Evolutionary conservation across 2,113 vertebrate species (phyloP), one percentile per base, ranked within the genome.

Genomic region (Arothron firmamentum): DNA sequence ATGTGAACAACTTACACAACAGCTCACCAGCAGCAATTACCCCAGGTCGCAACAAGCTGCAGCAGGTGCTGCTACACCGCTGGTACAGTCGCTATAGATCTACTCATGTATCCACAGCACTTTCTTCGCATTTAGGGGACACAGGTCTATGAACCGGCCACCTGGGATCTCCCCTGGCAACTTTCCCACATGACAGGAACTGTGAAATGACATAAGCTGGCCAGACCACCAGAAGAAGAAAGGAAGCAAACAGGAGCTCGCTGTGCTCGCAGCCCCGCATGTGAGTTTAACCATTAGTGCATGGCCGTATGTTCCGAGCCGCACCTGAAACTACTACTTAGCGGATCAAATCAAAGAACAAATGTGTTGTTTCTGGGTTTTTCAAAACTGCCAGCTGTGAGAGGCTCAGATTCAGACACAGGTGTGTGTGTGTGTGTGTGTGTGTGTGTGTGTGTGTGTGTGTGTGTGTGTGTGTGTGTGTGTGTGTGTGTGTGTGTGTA

Each of bases 341-440:
- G 50, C 58, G 50, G 72, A 74, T 83, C 60, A 73, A 74, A 78
- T 64, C 55, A 53, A 56, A 68, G 66, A 68, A 58, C 68, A 71
- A 62, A 52, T 62, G 19, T 48, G 41, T 43, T 72, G 75, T 72
- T 72, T 56, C 34, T 38, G 34, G 34, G 34, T 38, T 38, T 38
- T 38, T 38, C 9, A 38, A 71, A 64, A 56, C 62, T 51, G 57
- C 52, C 65, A 71, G 59, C 56, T 12, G 6, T 60, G 57, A 74
- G 67, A 78, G 66, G 53, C 59, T 55, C 79, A 65, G 59, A 45
- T 56, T 42, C 42, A 63, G 58, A 62, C 64, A 48, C 75, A 85
- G 82, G 77, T 83, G 79, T 80, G 74, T 65, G 77, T 57, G 49
- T 52, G 53, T 57, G 25, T 59, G 51, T 65, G 45, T 45, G 34